These are phyloP conservation scores for Amblyteles armatorius DNA, from an alignment of 2,888 invertebrate genomes.

Conservation along the genomic window DNA sequence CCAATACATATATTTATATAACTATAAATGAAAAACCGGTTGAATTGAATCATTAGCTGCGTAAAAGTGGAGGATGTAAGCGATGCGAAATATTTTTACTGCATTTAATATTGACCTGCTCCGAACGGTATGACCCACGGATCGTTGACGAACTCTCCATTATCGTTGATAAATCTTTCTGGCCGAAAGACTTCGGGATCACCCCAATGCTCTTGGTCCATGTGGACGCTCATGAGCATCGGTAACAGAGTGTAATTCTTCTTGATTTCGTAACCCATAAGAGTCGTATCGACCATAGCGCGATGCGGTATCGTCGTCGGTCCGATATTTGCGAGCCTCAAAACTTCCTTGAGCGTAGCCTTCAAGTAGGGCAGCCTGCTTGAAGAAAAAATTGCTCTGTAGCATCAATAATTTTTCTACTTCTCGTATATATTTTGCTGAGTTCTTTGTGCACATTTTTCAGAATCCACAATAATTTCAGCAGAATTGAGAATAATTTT, in stretches of 20 bases:
- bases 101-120: slow-evolving; percentile 66
- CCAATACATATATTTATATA: background rate
- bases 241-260: slow-evolving; percentile 87
- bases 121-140: slow-evolving; percentile 77
- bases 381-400: slow-evolving; percentile 66
- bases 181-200: slow-evolving; percentile 90
- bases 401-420: background rate
- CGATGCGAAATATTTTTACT: background rate
- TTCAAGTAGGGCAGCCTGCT: slow-evolving; percentile 92
- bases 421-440: background rate
- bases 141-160: slow-evolving; percentile 84
- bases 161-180: slow-evolving; percentile 89
- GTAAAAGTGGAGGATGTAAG: slow-evolving; percentile 3
- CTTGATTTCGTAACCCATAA: slow-evolving; percentile 91
- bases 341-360: slow-evolving; percentile 90
- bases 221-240: slow-evolving; percentile 90
- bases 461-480: background rate
- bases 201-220: slow-evolving; percentile 88
- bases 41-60: background rate
- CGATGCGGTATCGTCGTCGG: slow-evolving; percentile 92
- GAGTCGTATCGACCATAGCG: slow-evolving; percentile 88
- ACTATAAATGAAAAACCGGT: background rate
- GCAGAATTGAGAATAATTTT: background rate
- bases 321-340: slow-evolving; percentile 91
- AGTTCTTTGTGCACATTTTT: background rate